Base-by-base conservation (phyloP, 2,888 invertebrate species). In the Drosophila lutescens region DNA sequence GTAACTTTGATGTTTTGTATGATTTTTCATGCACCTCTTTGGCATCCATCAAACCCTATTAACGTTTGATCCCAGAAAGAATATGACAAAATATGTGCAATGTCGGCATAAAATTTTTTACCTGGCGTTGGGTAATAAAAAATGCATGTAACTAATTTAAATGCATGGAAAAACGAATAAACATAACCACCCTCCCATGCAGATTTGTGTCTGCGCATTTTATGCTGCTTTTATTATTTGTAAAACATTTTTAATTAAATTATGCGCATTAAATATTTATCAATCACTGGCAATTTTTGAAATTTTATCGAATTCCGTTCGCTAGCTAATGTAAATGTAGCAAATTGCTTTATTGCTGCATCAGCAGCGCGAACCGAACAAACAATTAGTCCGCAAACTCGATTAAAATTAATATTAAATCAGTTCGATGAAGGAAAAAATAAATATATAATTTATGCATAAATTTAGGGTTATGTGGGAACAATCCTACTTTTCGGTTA, bases 141-240 rank as follows among this genome's bases (percentile, higher is more conserved):
- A 66, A 82, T 84, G 23, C 66, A 81, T 82, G 69, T 38, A 49
- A 74, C 79, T 84, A 84, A 82, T 82, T 86, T 84, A 86, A 72
- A 82, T 82, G 85, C 82, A 82, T 84, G 87, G 70, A 53, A 63
- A 55, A 32, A 55, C 23, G 62, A 17, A 41, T 30, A 56, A 55
- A 60, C 36, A 49, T 26, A 30, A 40, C 26, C 60, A 20, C 36
- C 17, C 12, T 17, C 4, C 2, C 47, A 51, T 10, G 34, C 30
- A 34, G 12, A 17, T 12, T 3, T 23, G 23, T 12, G 51, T 65
- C 56, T 62, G 62, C 51, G 55, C 56, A 78, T 74, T 68, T 73
- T 80, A 57, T 63, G 44, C 41, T 54, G 50, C 34, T 69, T 71
- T 68, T 65, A 67, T 79, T 57, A 58, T 38, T 53, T 40, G 44